phyloP scores from a whole-genome alignment of 2,797 vertebrate genomes.

The Dermochelys coriacea region DNA sequence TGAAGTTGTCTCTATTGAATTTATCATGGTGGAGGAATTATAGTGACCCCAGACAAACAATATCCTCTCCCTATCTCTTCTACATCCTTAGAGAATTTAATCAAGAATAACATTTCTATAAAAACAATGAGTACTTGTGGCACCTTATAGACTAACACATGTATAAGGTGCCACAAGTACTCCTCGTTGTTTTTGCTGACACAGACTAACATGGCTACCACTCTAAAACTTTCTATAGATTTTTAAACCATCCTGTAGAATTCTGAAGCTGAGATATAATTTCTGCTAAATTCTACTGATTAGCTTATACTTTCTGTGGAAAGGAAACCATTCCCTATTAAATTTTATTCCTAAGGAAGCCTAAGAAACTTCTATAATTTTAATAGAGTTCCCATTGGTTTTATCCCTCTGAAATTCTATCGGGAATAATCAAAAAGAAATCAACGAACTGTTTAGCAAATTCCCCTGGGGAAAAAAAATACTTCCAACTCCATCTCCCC shows the following conservation, averaged over 20 bases:
- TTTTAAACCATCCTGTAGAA: conserved; percentile 24
- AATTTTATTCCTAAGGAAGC: background rate
- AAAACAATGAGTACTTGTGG: too few relatives aligned
- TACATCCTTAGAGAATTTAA: conserved; percentile 8
- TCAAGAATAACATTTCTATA: background rate
- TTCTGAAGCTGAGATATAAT: background rate
- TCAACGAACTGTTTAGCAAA: conserved; percentile 33
- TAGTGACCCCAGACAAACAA: conserved; percentile 60
- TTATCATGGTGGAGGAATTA: background rate
- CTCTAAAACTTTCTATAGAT: background rate
- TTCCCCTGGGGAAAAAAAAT: conserved; percentile 42
- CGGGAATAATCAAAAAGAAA: background rate
- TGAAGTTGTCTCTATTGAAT: conserved; percentile 27
- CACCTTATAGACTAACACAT: too few relatives aligned
- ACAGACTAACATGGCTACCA: too few relatives aligned
- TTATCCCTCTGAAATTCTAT: background rate
- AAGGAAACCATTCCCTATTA: background rate
- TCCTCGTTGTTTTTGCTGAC: too few relatives aligned
- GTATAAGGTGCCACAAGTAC: too few relatives aligned
- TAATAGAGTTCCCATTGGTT: background rate
- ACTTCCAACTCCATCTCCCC: background rate
- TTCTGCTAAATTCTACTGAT: conserved; percentile 2
- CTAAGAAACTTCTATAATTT: background rate
- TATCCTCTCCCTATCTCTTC: conserved; percentile 18
- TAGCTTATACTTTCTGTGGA: background rate